phyloP scores from a whole-genome alignment of 2,797 vertebrate species.

The Danio kyathit region DNA sequence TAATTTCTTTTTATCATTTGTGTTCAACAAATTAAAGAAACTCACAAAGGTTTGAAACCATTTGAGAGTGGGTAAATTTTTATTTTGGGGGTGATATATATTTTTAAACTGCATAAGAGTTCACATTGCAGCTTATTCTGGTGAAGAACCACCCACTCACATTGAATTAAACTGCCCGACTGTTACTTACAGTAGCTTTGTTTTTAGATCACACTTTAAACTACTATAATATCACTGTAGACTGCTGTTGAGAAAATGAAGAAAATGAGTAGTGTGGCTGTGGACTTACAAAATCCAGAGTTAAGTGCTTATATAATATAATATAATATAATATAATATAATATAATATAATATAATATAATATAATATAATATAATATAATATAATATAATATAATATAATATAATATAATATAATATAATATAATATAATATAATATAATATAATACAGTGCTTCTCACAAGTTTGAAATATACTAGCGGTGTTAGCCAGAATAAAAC shows the following conservation, averaged over 20 bases:
- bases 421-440: no score
- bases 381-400: no score
- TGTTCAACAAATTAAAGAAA: no score
- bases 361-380: no score
- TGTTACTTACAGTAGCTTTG: not conserved
- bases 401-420: no score
- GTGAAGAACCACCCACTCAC: not conserved
- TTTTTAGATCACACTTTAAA: not conserved
- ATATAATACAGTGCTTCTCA: no score
- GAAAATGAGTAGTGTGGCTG: not conserved
- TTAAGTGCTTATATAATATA: not conserved
- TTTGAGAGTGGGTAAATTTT: no score
- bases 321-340: not conserved
- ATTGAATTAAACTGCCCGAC: not conserved
- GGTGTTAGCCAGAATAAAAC: no score
- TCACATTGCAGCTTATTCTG: not conserved
- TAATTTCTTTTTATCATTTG: no score
- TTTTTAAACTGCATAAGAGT: not conserved
- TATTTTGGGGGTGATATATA: no score
- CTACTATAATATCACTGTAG: not conserved
- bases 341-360: not conserved
- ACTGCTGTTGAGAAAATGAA: not conserved
- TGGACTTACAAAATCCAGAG: not conserved
- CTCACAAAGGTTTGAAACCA: no score
- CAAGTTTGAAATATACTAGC: no score